phyloP scores from a whole-genome alignment of 2,888 invertebrate genomes.

The Itoplectis maculator region DNA sequence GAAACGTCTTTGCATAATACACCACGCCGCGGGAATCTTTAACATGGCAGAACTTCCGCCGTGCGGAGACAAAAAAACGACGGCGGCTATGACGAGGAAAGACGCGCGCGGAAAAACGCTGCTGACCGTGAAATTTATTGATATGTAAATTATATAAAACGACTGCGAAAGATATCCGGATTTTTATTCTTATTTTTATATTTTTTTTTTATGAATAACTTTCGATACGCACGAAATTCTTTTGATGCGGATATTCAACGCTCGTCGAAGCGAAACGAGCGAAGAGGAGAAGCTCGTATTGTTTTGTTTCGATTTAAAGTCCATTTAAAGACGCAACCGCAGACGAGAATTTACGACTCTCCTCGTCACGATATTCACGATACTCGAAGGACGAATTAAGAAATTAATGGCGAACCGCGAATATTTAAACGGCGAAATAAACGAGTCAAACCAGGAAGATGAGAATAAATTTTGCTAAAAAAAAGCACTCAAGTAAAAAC shows the following conservation, averaged over 20 bases:
- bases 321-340: neutral
- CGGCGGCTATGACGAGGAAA: neutral
- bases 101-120: neutral
- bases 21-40: constrained; percentile 46
- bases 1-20: constrained; percentile 54
- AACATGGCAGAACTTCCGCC: constrained; percentile 50
- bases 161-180: neutral
- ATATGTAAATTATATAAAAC: neutral
- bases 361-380: no score
- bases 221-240: neutral
- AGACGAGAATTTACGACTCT: no score
- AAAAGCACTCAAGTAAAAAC: no score
- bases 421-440: no score
- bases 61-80: constrained; percentile 18
- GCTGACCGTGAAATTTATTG: constrained; percentile 28
- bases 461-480: no score
- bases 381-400: no score
- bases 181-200: neutral
- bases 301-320: neutral
- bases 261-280: neutral
- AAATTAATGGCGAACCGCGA: no score
- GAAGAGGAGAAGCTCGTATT: neutral
- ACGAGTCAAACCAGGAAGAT: no score
- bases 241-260: neutral
- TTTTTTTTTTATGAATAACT: neutral